These are phyloP conservation scores for Melanchra persicariae DNA, from an alignment of 2,888 invertebrate genomes.

Conservation along the genomic window DNA sequence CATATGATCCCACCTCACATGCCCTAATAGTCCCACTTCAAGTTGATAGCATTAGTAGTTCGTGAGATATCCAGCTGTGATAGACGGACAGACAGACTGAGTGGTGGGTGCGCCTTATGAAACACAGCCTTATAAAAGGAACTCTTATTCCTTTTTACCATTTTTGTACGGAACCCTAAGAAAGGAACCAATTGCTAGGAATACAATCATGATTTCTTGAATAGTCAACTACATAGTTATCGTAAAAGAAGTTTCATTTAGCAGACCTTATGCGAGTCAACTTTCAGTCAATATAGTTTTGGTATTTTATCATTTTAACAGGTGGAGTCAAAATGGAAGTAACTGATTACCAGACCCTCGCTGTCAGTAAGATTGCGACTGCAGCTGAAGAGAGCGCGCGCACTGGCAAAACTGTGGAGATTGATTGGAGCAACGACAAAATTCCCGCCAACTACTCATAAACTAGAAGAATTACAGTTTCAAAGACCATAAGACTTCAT, in stretches of 20 bases:
- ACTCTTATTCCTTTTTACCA: too few species aligned
- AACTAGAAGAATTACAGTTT: slow-evolving; percentile 21
- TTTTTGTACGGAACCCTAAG: too few species aligned
- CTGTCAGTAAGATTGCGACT: slow-evolving; percentile 90
- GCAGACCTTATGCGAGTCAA: neutral
- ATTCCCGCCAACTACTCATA: slow-evolving; percentile 81
- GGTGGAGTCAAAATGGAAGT: slow-evolving; percentile 81
- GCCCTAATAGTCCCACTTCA: too few species aligned
- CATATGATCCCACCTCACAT: too few species aligned
- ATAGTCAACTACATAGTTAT: neutral
- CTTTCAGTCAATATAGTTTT: neutral
- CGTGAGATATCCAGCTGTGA: too few species aligned
- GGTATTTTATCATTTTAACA: slow-evolving; percentile 42
- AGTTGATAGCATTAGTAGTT: too few species aligned
- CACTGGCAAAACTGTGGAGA: slow-evolving; percentile 86
- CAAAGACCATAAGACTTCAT: neutral
- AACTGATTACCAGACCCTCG: slow-evolving; percentile 88
- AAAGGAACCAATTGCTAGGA: too few species aligned
- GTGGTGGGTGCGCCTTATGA: too few species aligned
- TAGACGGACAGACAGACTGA: too few species aligned
- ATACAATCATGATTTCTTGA: neutral
- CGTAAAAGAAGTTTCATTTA: too few species aligned
- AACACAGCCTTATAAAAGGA: too few species aligned
- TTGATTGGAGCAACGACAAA: slow-evolving; percentile 88
- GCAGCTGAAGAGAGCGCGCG: slow-evolving; percentile 91